Evolutionary conservation across 2,113 vertebrate species (phyloP).

Genomic region (Anoplopoma fimbria): DNA sequence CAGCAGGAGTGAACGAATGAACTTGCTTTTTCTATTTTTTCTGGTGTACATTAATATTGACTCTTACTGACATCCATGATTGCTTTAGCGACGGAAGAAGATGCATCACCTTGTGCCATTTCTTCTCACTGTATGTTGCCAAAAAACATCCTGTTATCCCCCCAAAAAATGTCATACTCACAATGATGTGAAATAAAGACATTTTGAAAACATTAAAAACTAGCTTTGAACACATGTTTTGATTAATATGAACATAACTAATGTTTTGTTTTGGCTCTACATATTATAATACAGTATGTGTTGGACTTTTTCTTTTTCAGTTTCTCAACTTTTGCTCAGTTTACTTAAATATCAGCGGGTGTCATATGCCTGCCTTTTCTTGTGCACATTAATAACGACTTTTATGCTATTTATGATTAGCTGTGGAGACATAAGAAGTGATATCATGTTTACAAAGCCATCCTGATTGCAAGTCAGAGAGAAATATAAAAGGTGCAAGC

Average conservation of each 20-base stretch:
- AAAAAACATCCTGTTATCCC: constrained; percentile 2
- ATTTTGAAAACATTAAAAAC: background rate
- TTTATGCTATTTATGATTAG: constrained; percentile 5
- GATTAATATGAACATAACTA: constrained; percentile 1
- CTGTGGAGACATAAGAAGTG: constrained; percentile 11
- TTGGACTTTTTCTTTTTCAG: too few relatives aligned
- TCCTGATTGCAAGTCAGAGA: constrained; percentile 19
- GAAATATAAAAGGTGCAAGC: constrained; percentile 46
- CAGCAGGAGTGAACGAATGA: background rate
- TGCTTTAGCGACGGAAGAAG: background rate
- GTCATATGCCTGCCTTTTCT: background rate
- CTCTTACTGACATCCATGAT: background rate
- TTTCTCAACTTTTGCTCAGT: background rate
- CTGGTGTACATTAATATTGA: background rate
- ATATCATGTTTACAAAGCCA: background rate
- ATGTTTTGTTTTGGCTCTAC: background rate
- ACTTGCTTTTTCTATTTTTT: background rate
- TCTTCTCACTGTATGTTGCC: background rate
- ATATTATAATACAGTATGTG: too few relatives aligned
- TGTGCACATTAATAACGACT: background rate
- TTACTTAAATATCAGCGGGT: constrained; percentile 7
- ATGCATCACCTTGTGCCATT: background rate
- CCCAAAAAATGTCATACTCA: constrained; percentile 6
- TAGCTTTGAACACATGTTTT: background rate
- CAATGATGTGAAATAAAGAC: background rate